Base-by-base conservation (phyloP, 2,113 vertebrate genomes). In the Odobenus rosmarus region DNA sequence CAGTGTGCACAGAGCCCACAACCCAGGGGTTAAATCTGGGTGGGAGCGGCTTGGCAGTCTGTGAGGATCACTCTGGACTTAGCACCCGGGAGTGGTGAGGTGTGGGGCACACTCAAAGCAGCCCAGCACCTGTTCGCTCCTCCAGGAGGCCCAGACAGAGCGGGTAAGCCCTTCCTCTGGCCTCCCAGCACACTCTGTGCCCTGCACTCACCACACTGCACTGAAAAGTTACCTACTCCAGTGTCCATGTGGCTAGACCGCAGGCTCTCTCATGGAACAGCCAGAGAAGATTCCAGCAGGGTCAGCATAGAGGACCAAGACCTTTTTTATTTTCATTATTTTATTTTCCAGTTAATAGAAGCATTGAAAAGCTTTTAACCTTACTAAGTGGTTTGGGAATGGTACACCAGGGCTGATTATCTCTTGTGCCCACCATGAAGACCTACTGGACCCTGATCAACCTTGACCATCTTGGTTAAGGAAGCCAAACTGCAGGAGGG, bases 1-100 rank as follows among this genome's bases (percentile, higher is more conserved):
- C 31, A 0, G 28, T 84, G 71, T 62, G 61, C 51, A n/a, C 0
- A 0, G 0, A 13, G 57, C 24, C 39, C 5, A 0, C 3, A 13
- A 33, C 49, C 21, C 8, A n/a, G 39, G 39, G 23, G 15, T 57
- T 87, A 26, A 69, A 14, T 39, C 11, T n/a, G 26, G 36, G 14
- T 9, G 4, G 42, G 61, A 16, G n/a, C 19, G 42, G 28, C 36
- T 26, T n/a, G 26, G 61, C n/a, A 2, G 67, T 42, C 16, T n/a
- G 3, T 5, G 4, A 51, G 16, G 24, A 7, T 31, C 87, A 19
- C 72, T 51, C 16, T 10, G 8, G 74, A 61, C 39, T 82, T 64
- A 71, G 61, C 24, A 33, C n/a, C 62, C 14, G 3, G 4, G 16
- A 55, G 24, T 5, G n/a, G 67, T 2, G 1, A 74, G 18, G 15